Evolutionary conservation across 2,888 invertebrate species (phyloP).

Genomic region (Lithosia quadra): DNA sequence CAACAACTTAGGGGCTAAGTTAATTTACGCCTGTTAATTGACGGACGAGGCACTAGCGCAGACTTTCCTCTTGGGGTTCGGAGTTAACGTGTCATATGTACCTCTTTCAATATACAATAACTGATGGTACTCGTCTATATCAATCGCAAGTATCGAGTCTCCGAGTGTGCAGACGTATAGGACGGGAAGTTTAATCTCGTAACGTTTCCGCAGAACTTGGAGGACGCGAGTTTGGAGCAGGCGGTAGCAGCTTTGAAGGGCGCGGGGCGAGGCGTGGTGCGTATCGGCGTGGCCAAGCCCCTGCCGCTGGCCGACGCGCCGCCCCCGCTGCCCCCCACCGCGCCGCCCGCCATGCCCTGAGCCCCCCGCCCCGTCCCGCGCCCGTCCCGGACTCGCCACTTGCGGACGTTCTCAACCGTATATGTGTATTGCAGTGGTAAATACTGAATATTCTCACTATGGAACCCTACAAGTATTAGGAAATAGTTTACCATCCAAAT

Average conservation of each 20-base stretch:
- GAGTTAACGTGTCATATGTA: no score
- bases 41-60: no score
- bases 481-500: not conserved
- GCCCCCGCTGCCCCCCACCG: conserved; percentile 71
- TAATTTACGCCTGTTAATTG: no score
- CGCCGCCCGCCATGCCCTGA: conserved; percentile 56
- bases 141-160: not conserved
- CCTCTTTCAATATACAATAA: not conserved
- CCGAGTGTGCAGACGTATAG: not conserved
- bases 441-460: not conserved
- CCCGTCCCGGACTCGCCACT: not conserved
- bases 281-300: conserved; percentile 98
- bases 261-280: conserved; percentile 97
- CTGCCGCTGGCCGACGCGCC: conserved; percentile 92
- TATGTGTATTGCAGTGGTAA: not conserved
- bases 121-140: no score
- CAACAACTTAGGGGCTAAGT: no score
- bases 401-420: not conserved
- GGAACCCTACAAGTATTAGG: not conserved
- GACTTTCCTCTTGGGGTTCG: no score
- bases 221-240: conserved; percentile 98
- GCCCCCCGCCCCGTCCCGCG: conserved; percentile 21
- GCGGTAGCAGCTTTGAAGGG: conserved; percentile 99
- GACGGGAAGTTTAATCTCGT: not conserved
- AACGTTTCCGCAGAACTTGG: conserved; percentile 85